These are phyloP conservation scores for Zosterops hypoxanthus DNA, from an alignment of 2,113 vertebrate genomes.

Conservation along the genomic window DNA sequence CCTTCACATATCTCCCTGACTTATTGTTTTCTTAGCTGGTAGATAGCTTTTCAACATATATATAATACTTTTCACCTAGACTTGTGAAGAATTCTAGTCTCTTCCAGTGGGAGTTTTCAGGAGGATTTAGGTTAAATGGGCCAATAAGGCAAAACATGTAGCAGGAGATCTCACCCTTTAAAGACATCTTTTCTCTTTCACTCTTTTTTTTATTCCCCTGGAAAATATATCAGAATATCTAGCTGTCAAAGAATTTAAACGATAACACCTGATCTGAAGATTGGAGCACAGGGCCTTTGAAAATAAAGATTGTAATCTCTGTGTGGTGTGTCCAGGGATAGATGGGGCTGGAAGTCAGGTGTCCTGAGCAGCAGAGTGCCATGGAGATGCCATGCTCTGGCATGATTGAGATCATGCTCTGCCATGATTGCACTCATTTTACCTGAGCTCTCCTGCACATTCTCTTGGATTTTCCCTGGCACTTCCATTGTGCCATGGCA, in stretches of 20 bases:
- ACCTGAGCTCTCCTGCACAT: not conserved
- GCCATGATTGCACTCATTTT: not conserved
- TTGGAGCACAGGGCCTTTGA: not conserved
- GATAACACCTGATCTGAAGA: slow-evolving; percentile 17
- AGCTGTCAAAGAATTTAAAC: slow-evolving; percentile 60
- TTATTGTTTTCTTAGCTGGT: slow-evolving; percentile 71
- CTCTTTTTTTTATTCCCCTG: not conserved
- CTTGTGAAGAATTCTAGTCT: slow-evolving; percentile 62
- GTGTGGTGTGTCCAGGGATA: not conserved
- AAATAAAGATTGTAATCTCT: slow-evolving; percentile 11
- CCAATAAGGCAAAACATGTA: slow-evolving; percentile 56
- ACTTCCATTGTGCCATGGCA: fast-evolving
- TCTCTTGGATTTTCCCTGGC: not conserved
- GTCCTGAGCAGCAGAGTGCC: not conserved
- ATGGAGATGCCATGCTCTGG: not conserved
- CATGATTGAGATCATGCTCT: not conserved
- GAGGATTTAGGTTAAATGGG: slow-evolving; percentile 69
- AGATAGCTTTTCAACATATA: slow-evolving; percentile 57
- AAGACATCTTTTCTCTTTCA: not conserved
- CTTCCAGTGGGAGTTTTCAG: slow-evolving; percentile 72
- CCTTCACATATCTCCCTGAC: slow-evolving; percentile 41
- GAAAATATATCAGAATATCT: slow-evolving; percentile 40
- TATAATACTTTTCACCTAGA: slow-evolving; percentile 60
- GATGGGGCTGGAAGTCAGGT: not conserved
- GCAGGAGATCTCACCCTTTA: slow-evolving; percentile 20